Evolutionary conservation across 2,797 vertebrate species (phyloP).

Genomic region (Stomatorhinus walkeri): DNA sequence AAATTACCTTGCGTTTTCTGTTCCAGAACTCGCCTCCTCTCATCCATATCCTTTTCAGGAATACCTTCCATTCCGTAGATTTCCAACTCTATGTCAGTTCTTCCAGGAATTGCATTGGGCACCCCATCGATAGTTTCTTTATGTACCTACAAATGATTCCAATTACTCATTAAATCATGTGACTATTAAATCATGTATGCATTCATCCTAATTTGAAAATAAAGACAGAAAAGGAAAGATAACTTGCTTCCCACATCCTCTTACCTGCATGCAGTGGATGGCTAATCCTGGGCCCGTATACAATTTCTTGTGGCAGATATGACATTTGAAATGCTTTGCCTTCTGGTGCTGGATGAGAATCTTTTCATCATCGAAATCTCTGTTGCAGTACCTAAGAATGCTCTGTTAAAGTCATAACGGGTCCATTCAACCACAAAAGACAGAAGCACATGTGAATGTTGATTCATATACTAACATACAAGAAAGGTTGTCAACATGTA

Average conservation of each 20-base stretch:
- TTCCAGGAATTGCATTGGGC: constrained; percentile 95
- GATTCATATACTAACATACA: not conserved
- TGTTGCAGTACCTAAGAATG: constrained; percentile 84
- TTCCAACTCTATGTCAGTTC: constrained; percentile 94
- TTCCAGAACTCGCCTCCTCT: constrained; percentile 82
- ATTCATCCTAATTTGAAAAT: not conserved
- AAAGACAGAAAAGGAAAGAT: not conserved
- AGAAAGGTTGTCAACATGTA: not conserved
- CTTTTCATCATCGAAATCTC: constrained; percentile 98
- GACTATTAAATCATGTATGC: not conserved
- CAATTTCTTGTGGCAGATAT: constrained; percentile 97
- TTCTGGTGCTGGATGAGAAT: constrained; percentile 99
- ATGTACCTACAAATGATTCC: constrained; percentile 71
- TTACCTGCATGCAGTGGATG: constrained; percentile 98
- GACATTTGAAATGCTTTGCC: constrained; percentile 98
- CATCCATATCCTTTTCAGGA: constrained; percentile 98
- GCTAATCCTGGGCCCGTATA: constrained; percentile 95
- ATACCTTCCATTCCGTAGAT: constrained; percentile 99
- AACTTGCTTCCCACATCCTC: not conserved
- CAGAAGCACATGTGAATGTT: not conserved
- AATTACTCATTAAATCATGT: too few relatives aligned
- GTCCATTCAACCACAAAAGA: not conserved
- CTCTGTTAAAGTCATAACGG: constrained; percentile 14
- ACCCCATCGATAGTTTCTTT: constrained; percentile 98
- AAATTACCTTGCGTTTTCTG: constrained; percentile 89